phyloP scores from a whole-genome alignment of 2,888 invertebrate species.

The Apodemia duryi region DNA sequence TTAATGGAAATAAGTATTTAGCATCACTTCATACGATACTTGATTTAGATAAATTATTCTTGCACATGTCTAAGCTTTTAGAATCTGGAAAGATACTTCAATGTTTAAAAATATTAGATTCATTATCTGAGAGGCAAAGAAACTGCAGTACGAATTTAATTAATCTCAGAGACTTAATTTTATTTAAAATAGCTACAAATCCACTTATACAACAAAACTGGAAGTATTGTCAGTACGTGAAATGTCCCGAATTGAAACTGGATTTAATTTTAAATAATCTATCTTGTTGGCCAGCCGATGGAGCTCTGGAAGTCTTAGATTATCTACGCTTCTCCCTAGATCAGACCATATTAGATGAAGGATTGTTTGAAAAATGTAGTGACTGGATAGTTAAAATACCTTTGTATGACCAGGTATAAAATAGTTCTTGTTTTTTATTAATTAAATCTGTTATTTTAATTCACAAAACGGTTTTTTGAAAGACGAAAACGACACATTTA shows the following conservation, averaged over 20 bases:
- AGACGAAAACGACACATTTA: too few relatives aligned
- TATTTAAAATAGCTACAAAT: constrained; percentile 79
- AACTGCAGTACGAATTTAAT: constrained; percentile 72
- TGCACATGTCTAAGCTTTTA: constrained; percentile 66
- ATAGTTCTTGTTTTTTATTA: too few relatives aligned
- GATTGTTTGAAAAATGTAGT: constrained; percentile 65
- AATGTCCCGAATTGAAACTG: constrained; percentile 68
- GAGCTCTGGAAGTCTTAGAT: constrained; percentile 72
- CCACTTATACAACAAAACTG: constrained; percentile 64
- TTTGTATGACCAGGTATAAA: constrained; percentile 80
- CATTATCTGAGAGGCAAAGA: constrained; percentile 78
- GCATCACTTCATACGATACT: constrained; percentile 80
- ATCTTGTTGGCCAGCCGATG: constrained; percentile 76
- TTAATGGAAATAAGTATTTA: constrained; percentile 78
- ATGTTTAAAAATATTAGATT: constrained; percentile 75
- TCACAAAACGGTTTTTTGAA: too few relatives aligned
- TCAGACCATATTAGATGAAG: constrained; percentile 59
- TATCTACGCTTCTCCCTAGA: constrained; percentile 67
- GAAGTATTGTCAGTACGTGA: constrained; percentile 75
- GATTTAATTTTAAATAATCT: constrained; percentile 76
- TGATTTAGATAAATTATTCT: constrained; percentile 70
- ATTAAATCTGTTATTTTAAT: too few relatives aligned
- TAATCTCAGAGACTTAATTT: constrained; percentile 78
- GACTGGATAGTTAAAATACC: constrained; percentile 81
- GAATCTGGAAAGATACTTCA: constrained; percentile 66